Conservation (phyloP, 2,113 vertebrate species). For the Pedionomus torquatus region DNA sequence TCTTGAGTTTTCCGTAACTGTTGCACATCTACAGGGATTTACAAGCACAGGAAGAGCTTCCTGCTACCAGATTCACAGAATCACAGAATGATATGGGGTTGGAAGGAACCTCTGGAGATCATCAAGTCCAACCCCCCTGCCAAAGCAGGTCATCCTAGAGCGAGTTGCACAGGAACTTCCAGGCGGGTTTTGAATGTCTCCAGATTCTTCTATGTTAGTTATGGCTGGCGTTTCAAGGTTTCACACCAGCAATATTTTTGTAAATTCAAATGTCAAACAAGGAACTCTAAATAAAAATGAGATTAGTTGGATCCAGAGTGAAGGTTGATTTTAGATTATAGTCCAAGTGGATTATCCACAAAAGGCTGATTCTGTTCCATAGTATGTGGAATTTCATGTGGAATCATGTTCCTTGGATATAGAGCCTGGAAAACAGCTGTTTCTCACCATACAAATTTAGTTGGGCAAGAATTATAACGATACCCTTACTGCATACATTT, state of each 20-base stretch:
- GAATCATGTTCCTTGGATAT: not conserved
- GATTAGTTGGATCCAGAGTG: not conserved
- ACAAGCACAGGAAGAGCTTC: not conserved
- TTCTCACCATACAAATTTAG: not conserved
- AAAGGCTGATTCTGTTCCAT: not conserved
- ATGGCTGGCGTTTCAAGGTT: not conserved
- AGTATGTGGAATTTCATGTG: fast-evolving
- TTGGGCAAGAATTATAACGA: not conserved
- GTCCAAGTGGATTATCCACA: not conserved
- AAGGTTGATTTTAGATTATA: not conserved
- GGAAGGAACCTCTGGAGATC: too few species aligned
- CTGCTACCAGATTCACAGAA: not conserved
- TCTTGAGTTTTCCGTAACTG: not conserved
- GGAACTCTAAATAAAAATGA: not conserved
- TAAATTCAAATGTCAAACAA: not conserved
- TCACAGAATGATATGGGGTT: too few species aligned
- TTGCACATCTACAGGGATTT: not conserved
- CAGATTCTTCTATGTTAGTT: not conserved
- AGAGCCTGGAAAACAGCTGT: not conserved
- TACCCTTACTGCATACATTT: not conserved
- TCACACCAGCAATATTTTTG: constrained; percentile 26
- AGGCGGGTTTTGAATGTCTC: too few species aligned
- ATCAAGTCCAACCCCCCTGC: too few species aligned
- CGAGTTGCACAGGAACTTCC: too few species aligned
- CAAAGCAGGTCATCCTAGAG: too few species aligned